Base-by-base conservation (phyloP, 2,888 invertebrate species). In the Endotricha flammealis region DNA sequence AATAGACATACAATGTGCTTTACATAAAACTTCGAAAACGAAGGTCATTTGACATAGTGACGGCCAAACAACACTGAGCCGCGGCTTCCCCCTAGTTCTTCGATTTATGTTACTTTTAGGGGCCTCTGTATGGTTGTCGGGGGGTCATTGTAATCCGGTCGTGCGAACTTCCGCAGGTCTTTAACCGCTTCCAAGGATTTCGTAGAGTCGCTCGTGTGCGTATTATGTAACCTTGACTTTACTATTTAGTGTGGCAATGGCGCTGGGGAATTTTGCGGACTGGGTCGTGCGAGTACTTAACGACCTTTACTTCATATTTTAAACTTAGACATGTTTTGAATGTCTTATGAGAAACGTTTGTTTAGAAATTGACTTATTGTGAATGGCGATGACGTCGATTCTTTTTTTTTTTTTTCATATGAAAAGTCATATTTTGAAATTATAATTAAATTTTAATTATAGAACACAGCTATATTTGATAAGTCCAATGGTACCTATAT, bases 101-200 rank as follows among this genome's bases (percentile, higher is more conserved):
- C 6, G 16, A 5, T n/a, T 22, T 29, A 6, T 7, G 16, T 9
- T 13, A 5, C 13, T 12, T 3, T 11, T n/a, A 32, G 23, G 30
- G 62, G 62, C 59, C 58, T 56, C 54, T 55, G 51, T 55, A 55
- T 53, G 57, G 55, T 61, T 41, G 55, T 50, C 66, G 69, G 58
- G 50, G 55, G 69, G 39, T 65, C 78, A 48, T 11, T 32, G 49
- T 64, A 62, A 8, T 33, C 46, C 72, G 75, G 81, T 43, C 57
- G 62, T 29, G 29, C 39, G 44, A 42, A 77, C 77, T 83, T 85
- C 83, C 83, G 82, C 61, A 64, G 80, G 80, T 77, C 77, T 68
- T 47, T 61, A 80, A 72, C 78, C 82, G 73, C 39, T 32, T 42
- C 53, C 74, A 83, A 85, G 83, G 85, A 75, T 80, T 72, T 75